Evolutionary conservation across 2,888 invertebrate genomes (phyloP), one percentile per base, ranked within the genome.

Genomic region (Carabus problematicus): DNA sequence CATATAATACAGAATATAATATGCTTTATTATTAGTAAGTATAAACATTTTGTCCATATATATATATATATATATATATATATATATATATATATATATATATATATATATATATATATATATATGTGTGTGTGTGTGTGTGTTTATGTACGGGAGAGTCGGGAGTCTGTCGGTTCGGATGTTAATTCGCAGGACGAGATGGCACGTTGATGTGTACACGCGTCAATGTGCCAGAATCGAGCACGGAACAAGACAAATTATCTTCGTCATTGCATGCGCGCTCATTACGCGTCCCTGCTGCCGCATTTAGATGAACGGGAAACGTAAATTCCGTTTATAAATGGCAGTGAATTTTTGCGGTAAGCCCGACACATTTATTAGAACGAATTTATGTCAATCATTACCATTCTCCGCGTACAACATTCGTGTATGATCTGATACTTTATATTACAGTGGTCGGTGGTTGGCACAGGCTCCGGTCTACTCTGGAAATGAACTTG

Each of bases 301-400:
- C 49, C 67, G 70, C 70, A 73, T 74, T 75, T 73, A 71, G 73
- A 74, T 73, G 74, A 67, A 72, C 74, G 73, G 71, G 74, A 73
- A 72, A 75, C 72, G 71, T 72, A 74, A 74, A 73, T 73, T 72
- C 73, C 72, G 71, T 74, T 75, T 75, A 75, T 74, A 74, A 72
- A 70, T 49, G 14, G n/a, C 58, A 62, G 71, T 72, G 59, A 64
- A 66, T 71, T 73, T 72, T 73, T 73, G 70, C 68, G 70, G 43
- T 61, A 19, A 41, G 18, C 61, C 66, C 70, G 68, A 29, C 58
- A 76, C 76, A 78, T 80, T 81, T 80, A 80, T 80, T 81, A 81
- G 78, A 78, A 76, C 74, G 78, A 82, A 82, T 82, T 82, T 82
- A 82, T 81, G 81, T 79, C 82, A 82, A 82, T 82, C 82, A 81